phyloP scores from a whole-genome alignment of 2,888 invertebrate genomes.

The Drosophila fungiperda region DNA sequence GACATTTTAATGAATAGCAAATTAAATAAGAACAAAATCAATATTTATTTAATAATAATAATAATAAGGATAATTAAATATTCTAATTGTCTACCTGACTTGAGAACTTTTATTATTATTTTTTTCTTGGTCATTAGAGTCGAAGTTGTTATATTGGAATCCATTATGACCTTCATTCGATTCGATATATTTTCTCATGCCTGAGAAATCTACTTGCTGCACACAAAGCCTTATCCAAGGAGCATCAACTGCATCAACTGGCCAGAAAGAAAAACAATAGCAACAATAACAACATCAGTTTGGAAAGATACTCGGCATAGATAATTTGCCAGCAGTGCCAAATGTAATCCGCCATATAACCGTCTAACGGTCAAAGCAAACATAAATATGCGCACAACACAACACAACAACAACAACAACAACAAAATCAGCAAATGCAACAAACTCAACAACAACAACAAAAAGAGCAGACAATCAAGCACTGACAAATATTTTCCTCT shows the following conservation, averaged over 20 bases:
- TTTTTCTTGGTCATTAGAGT: not conserved
- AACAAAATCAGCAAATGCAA: conserved; percentile 39
- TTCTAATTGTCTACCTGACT: not conserved
- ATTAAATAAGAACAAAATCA: not conserved
- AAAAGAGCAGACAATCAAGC: conserved; percentile 63
- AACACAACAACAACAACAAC: conserved; percentile 32
- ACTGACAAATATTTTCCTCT: conserved; percentile 69
- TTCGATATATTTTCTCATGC: conserved; percentile 11
- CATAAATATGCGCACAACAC: conserved; percentile 77
- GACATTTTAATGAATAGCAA: not conserved
- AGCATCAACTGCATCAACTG: conserved; percentile 30
- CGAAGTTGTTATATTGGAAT: not conserved
- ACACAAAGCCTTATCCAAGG: conserved; percentile 25
- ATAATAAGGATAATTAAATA: not conserved
- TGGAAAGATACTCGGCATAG: conserved; percentile 68
- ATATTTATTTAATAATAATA: not conserved
- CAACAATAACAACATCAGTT: conserved; percentile 15
- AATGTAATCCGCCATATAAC: conserved; percentile 81
- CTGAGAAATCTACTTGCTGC: conserved; percentile 35
- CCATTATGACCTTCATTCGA: not conserved
- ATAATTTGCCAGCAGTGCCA: conserved; percentile 81
- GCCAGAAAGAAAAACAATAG: conserved; percentile 13
- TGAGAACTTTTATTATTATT: not conserved
- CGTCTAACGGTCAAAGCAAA: conserved; percentile 80
- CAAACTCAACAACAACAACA: conserved; percentile 36